Conservation (phyloP, 2,888 invertebrate genomes). For the Cremastinae sp. region DNA sequence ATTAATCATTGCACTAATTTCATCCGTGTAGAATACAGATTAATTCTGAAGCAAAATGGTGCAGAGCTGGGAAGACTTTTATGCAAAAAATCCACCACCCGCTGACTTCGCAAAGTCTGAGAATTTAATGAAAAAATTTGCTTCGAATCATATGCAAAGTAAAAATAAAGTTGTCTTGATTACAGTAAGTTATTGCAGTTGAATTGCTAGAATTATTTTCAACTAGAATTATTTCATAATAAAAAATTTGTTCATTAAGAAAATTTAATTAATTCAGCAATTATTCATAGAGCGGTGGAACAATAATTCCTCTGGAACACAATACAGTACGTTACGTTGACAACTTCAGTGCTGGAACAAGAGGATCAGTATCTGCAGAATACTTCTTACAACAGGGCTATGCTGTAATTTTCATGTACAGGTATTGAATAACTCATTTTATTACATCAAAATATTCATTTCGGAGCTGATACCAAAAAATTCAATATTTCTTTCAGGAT, state of each 20-base stretch:
- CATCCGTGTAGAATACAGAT: too few relatives aligned
- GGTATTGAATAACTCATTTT: constrained; percentile 78
- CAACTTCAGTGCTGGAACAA: constrained; percentile 98
- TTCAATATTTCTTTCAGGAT: constrained; percentile 81
- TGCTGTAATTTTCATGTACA: constrained; percentile 96
- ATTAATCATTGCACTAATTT: not conserved
- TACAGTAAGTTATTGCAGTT: constrained; percentile 84
- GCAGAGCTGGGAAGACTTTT: constrained; percentile 92
- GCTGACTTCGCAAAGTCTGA: constrained; percentile 89
- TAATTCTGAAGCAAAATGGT: constrained; percentile 68
- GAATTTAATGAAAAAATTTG: constrained; percentile 87
- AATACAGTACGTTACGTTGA: constrained; percentile 99
- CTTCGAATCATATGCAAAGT: constrained; percentile 85
- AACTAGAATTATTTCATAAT: constrained; percentile 6
- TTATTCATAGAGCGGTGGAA: constrained; percentile 92
- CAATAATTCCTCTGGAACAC: constrained; percentile 97
- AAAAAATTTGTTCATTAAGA: constrained; percentile 5
- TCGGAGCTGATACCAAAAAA: not conserved
- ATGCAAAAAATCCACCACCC: constrained; percentile 89
- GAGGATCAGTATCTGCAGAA: constrained; percentile 97
- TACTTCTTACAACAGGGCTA: constrained; percentile 94
- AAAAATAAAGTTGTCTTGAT: constrained; percentile 88
- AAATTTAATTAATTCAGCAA: constrained; percentile 14
- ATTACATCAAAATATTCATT: not conserved
- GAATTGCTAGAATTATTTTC: not conserved